Conservation (phyloP, 2,113 vertebrate genomes). For the Steatornis caripensis region DNA sequence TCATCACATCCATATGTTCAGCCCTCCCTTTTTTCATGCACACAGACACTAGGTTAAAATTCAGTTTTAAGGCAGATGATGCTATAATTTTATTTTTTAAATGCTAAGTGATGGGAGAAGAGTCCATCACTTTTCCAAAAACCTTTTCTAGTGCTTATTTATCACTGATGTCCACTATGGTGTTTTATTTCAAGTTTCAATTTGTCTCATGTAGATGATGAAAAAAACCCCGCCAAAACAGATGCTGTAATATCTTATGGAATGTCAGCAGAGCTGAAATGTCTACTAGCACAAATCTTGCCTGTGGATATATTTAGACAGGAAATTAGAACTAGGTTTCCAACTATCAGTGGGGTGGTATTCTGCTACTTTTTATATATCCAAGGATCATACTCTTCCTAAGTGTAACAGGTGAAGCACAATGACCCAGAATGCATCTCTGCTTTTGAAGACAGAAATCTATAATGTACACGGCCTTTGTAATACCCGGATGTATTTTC, state of each 20-base stretch:
- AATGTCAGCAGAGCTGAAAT: background rate
- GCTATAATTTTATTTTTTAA: background rate
- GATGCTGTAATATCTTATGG: background rate
- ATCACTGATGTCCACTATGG: background rate
- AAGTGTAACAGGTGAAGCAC: background rate
- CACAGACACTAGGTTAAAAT: background rate
- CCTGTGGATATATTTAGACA: background rate
- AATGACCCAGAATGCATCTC: background rate
- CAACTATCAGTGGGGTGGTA: background rate
- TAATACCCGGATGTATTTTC: background rate
- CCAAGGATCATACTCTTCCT: background rate
- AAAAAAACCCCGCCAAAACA: background rate
- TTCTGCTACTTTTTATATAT: background rate
- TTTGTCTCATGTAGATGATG: background rate
- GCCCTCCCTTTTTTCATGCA: background rate
- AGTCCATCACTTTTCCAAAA: background rate
- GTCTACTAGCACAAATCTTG: background rate
- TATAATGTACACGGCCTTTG: background rate
- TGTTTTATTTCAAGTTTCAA: background rate
- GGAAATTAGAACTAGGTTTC: background rate
- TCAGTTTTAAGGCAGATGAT: background rate
- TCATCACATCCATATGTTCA: background rate
- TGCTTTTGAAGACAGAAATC: background rate
- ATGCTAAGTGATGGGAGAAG: background rate
- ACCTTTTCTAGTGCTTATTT: background rate